Percentiles rank a stretch among this genome's conserved stretches.
phyloP scores from a whole-genome alignment of 1,140 invertebrate genomes.

The Branchinecta lindahli region DNA sequence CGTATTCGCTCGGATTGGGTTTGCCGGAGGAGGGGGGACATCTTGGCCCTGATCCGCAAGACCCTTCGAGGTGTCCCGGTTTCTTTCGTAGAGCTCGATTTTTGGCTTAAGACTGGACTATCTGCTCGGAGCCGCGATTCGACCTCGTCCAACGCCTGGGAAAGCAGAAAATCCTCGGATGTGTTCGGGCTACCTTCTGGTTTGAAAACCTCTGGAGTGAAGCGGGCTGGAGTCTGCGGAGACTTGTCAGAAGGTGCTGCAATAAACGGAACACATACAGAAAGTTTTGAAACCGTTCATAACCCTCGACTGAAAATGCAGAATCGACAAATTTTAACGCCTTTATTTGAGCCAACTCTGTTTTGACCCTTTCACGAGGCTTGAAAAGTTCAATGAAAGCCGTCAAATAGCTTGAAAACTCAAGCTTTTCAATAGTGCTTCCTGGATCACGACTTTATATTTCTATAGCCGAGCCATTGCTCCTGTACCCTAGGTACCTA shows the following conservation, averaged over 20 bases:
- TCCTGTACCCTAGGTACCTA: no score
- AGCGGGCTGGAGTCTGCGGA: neutral
- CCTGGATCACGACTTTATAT: no score
- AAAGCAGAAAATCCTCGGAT: neutral
- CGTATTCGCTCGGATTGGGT: neutral
- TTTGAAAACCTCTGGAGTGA: neutral
- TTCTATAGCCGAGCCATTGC: no score
- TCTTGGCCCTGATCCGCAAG: neutral
- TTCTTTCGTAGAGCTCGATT: neutral
- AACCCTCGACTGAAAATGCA: neutral
- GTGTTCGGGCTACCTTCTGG: neutral
- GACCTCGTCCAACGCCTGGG: neutral
- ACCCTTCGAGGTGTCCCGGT: neutral
- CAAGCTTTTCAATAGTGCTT: no score
- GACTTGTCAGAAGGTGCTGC: neutral
- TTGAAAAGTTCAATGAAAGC: no score
- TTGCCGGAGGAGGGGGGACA: neutral
- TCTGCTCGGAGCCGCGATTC: neutral
- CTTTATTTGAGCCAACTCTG: neutral
- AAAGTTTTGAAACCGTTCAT: neutral
- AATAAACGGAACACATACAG: neutral
- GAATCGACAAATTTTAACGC: neutral
- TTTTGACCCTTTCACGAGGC: no score
- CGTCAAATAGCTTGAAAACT: no score
- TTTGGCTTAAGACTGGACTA: conserved; percentile 3